Evolutionary conservation across 1,140 invertebrate species (phyloP).

Genomic region (Temnothorax nylanderi): DNA sequence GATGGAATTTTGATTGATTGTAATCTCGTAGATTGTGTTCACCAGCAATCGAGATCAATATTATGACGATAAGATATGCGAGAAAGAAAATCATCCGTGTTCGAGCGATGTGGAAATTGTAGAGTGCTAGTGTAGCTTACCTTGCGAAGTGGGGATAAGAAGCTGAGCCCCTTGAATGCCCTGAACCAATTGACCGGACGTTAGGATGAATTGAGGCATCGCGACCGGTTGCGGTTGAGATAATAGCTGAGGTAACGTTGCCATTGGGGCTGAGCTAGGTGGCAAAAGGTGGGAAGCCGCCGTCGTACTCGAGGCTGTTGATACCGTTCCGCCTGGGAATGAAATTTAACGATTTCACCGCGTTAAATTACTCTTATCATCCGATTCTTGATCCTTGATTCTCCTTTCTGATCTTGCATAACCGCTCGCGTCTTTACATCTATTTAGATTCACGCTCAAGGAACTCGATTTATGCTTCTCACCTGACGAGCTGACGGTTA

Average conservation of each 20-base stretch:
- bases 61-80: background rate
- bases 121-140: slow-evolving; percentile 84
- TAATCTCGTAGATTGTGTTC: slow-evolving; percentile 5
- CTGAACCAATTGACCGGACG: slow-evolving; percentile 95
- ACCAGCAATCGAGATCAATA: background rate
- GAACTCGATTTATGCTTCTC: slow-evolving; percentile 57
- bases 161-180: slow-evolving; percentile 97
- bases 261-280: slow-evolving; percentile 83
- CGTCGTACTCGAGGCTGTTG: slow-evolving; percentile 84
- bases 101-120: background rate
- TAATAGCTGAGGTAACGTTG: slow-evolving; percentile 86
- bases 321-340: slow-evolving; percentile 82
- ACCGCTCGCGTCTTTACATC: background rate
- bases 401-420: background rate
- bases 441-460: background rate
- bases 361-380: slow-evolving; percentile 16
- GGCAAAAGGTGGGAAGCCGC: slow-evolving; percentile 83
- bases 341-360: slow-evolving; percentile 57
- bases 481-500: slow-evolving; percentile 91
- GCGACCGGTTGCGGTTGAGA: slow-evolving; percentile 89
- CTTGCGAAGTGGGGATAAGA: slow-evolving; percentile 97
- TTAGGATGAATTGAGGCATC: slow-evolving; percentile 95
- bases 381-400: background rate
- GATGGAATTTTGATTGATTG: slow-evolving; percentile 35
- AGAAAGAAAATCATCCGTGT: background rate